These are phyloP conservation scores for Darevskia nairensis DNA, from an alignment of 2,797 vertebrate species.

Conservation along the genomic window DNA sequence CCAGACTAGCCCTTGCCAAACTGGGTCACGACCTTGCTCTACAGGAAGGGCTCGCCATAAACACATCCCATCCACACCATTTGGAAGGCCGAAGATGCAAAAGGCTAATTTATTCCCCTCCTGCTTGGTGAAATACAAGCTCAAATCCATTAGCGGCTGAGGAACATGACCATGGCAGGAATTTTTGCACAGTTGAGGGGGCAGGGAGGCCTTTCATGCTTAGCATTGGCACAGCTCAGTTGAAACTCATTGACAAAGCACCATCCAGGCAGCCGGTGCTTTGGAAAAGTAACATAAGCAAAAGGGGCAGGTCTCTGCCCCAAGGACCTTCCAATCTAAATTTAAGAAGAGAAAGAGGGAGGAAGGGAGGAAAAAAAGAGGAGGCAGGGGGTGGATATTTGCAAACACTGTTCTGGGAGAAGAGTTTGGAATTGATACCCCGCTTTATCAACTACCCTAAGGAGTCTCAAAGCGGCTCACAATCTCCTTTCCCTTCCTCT, in stretches of 20 bases:
- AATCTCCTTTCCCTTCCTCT: too few relatives aligned
- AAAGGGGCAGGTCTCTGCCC: not conserved
- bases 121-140: not conserved
- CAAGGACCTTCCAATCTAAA: not conserved
- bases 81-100: not conserved
- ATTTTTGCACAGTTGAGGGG: not conserved
- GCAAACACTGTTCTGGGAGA: too few relatives aligned
- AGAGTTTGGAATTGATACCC: too few relatives aligned
- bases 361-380: not conserved
- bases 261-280: not conserved
- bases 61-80: not conserved
- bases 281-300: not conserved
- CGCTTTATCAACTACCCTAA: too few relatives aligned
- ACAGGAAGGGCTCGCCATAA: not conserved
- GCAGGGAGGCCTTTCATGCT: too few relatives aligned
- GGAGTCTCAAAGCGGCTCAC: too few relatives aligned
- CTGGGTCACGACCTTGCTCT: not conserved
- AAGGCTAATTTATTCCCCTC: not conserved
- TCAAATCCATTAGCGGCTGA: not conserved
- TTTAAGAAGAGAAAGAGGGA: not conserved
- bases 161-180: not conserved
- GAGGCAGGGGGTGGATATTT: not conserved
- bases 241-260: too few relatives aligned
- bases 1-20: slow-evolving; percentile 31
- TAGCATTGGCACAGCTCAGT: too few relatives aligned